Evolutionary conservation across 2,113 vertebrate species (phyloP), one percentile per base, ranked within the genome.

Genomic region (Otis tarda): DNA sequence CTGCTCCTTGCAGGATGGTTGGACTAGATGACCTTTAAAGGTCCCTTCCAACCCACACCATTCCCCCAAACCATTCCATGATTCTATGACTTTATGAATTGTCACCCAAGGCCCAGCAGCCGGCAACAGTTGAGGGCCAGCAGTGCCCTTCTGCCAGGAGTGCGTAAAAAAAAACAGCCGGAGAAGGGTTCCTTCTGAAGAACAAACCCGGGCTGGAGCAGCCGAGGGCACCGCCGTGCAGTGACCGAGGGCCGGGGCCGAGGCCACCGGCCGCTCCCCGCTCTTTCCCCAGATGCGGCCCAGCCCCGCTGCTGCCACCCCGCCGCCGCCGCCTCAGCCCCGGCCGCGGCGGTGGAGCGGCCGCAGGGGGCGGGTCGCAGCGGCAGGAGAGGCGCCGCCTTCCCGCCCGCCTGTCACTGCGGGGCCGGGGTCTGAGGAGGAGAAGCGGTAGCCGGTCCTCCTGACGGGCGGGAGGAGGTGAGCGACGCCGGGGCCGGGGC

Each of bases 261-360:
- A 59, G 12, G 49, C 25, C 41, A 49, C 5, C 0, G 7, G 9
- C 39, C 6, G 17, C 5, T 9, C 3, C 17, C 24, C 20, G 7
- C 30, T 4, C 25, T 28, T 24, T 13, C 49, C 33, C 14, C 47
- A 39, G 25, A 25, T 8, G 13, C 37, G 4, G 21, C 27, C 0
- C 1, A 13, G 2, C 7, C 8, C 10, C 7, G 1, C 2, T 1
- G 3, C 20, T 5, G 20, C 4, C n/a, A 30, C 50, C 41, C 41
- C 41, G 41, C 41, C 12, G 41, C 41, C 41, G 12, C 41, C 41
- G 41, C 41, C 41, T 41, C 41, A 49, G 47, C 47, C 47, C 18
- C 21, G 18, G 18, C 47, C 47, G 17, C 47, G 7, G 47, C 49
- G 14, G 9, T 16, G 50, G 14, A 13, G 53, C 55, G 85, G 74